phyloP scores from a whole-genome alignment of 2,888 invertebrate species.

The Sphecodes monilicornis region DNA sequence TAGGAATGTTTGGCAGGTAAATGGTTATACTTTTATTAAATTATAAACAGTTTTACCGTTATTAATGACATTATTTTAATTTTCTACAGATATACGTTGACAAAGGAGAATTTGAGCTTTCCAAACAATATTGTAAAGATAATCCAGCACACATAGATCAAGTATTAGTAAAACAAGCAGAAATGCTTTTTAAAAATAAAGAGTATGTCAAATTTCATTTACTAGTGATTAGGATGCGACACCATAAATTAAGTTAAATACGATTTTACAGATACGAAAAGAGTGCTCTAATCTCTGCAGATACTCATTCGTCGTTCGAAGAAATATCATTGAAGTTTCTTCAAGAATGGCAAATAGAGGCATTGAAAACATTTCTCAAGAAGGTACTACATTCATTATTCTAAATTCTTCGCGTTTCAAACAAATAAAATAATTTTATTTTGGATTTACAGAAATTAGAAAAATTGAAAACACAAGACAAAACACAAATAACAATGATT shows the following conservation, averaged over 20 bases:
- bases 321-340: conserved; percentile 97
- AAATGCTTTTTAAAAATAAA: conserved; percentile 91
- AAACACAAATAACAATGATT: conserved; percentile 95
- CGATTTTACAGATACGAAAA: conserved; percentile 87
- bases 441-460: conserved; percentile 88
- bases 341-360: conserved; percentile 91
- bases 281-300: conserved; percentile 95
- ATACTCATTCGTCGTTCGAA: conserved; percentile 97
- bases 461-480: conserved; percentile 89
- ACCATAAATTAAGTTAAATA: conserved; percentile 13
- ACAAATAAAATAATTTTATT: conserved; percentile 11
- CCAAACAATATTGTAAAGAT: conserved; percentile 93
- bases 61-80: conserved; percentile 21
- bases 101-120: conserved; percentile 93
- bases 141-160: conserved; percentile 93
- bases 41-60: conserved; percentile 68
- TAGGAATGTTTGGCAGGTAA: conserved; percentile 92
- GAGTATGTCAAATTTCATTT: conserved; percentile 84
- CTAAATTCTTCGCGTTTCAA: background rate
- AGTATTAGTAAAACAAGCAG: conserved; percentile 95
- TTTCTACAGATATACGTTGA: conserved; percentile 90
- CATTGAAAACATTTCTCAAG: conserved; percentile 94
- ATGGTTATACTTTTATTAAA: conserved; percentile 65
- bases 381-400: conserved; percentile 83
- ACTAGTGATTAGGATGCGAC: background rate